These are phyloP conservation scores for Aplodontia rufa DNA, from an alignment of 2,113 vertebrate genomes.

Conservation along the genomic window DNA sequence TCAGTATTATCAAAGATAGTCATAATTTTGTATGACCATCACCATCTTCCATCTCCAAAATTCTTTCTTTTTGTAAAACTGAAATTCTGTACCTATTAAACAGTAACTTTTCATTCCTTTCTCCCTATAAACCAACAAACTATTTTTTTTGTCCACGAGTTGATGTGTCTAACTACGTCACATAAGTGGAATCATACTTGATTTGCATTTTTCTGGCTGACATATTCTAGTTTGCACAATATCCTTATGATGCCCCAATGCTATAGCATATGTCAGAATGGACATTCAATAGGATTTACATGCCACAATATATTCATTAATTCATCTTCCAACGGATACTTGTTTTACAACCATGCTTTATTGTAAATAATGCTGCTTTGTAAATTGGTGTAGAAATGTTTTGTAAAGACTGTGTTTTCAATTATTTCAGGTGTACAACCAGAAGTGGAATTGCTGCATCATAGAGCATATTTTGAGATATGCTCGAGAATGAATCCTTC, in stretches of 20 bases:
- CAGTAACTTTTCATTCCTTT: neutral
- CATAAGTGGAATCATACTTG: neutral
- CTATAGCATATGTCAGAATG: neutral
- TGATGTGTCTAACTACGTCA: neutral
- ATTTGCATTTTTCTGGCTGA: too few species aligned
- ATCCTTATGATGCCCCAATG: accelerated
- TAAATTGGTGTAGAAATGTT: neutral
- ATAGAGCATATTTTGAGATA: neutral
- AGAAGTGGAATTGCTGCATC: neutral
- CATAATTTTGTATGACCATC: neutral
- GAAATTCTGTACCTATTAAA: neutral
- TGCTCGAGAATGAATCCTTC: neutral
- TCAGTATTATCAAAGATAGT: too few species aligned
- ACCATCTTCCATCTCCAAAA: neutral
- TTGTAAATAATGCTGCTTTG: neutral
- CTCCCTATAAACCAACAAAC: too few species aligned
- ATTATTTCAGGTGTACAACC: neutral
- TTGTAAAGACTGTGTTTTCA: neutral
- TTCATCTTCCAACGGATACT: neutral
- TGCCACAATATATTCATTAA: neutral
- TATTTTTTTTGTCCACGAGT: neutral
- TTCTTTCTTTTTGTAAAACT: neutral
- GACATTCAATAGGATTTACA: neutral
- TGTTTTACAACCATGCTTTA: neutral
- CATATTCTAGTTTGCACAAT: neutral